phyloP scores from a whole-genome alignment of 2,797 vertebrate species.

The Silurus lanzhouensis region DNA sequence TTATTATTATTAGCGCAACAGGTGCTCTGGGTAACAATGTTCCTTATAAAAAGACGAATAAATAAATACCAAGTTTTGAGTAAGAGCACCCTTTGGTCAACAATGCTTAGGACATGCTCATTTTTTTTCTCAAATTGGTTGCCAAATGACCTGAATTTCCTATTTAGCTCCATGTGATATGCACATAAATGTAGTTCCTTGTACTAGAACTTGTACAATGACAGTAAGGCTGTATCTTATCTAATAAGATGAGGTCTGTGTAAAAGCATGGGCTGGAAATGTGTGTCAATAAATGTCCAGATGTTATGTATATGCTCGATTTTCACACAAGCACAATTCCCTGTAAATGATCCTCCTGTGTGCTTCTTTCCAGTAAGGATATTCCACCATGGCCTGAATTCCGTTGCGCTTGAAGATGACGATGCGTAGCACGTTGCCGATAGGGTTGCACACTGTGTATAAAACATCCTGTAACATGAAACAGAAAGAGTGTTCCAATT shows the following conservation, averaged over 20 bases:
- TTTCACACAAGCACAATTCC: background rate
- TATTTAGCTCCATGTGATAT: background rate
- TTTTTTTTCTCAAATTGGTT: background rate
- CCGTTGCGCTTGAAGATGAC: constrained; percentile 98
- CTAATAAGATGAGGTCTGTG: background rate
- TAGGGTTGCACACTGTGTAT: constrained; percentile 95
- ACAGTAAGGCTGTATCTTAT: background rate
- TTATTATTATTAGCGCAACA: background rate
- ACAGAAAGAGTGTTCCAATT: constrained; percentile 16
- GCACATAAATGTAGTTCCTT: background rate
- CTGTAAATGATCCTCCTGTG: constrained; percentile 12
- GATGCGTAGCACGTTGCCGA: constrained; percentile 92
- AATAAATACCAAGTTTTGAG: background rate
- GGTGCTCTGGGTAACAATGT: background rate
- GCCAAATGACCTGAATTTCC: background rate
- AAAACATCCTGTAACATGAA: constrained; percentile 83
- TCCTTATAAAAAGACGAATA: background rate
- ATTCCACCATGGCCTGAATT: constrained; percentile 99
- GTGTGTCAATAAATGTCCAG: background rate
- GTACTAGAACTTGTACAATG: background rate
- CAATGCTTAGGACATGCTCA: background rate
- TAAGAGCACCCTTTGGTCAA: background rate
- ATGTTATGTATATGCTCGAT: background rate
- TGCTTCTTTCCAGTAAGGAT: constrained; percentile 78
- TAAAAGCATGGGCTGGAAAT: too few relatives aligned